phyloP scores from a whole-genome alignment of 2,888 invertebrate species.

The Philonicus albiceps region DNA sequence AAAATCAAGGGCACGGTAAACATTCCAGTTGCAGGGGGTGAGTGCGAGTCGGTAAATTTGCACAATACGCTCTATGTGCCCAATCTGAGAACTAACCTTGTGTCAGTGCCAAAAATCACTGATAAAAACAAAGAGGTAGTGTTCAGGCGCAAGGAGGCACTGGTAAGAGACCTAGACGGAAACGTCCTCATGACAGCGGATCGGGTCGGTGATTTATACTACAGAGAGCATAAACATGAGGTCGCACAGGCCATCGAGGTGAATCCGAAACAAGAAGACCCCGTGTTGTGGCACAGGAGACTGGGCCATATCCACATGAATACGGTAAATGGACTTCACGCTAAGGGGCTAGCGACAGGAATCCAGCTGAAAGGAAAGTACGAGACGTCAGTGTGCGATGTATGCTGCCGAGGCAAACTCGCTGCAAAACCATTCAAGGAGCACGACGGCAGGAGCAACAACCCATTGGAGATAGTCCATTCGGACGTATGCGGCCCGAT shows the following conservation, averaged over 20 bases:
- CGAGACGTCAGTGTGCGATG: background rate
- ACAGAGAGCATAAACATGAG: background rate
- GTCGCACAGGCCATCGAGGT: background rate
- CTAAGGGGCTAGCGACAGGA: background rate
- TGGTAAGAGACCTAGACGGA: background rate
- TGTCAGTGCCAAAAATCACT: background rate
- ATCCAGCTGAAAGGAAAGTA: too few species aligned
- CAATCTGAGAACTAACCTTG: too few species aligned
- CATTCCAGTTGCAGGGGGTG: too few species aligned
- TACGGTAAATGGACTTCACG: background rate
- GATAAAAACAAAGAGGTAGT: background rate
- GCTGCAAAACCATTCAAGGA: background rate
- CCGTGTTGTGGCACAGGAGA: background rate
- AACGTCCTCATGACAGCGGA: background rate
- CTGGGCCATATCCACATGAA: background rate
- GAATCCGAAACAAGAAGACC: background rate
- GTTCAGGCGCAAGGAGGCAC: background rate
- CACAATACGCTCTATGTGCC: too few species aligned
- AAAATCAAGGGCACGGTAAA: too few species aligned
- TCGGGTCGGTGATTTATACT: background rate
- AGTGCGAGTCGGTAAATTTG: too few species aligned
- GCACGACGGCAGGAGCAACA: background rate
- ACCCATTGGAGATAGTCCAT: background rate
- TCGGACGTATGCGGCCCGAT: background rate
- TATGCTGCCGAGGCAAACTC: background rate